Percentiles rank a stretch among this genome's conserved stretches.
Conservation (phyloP, 1,140 invertebrate genomes). For the Lasaia peninsularis region DNA sequence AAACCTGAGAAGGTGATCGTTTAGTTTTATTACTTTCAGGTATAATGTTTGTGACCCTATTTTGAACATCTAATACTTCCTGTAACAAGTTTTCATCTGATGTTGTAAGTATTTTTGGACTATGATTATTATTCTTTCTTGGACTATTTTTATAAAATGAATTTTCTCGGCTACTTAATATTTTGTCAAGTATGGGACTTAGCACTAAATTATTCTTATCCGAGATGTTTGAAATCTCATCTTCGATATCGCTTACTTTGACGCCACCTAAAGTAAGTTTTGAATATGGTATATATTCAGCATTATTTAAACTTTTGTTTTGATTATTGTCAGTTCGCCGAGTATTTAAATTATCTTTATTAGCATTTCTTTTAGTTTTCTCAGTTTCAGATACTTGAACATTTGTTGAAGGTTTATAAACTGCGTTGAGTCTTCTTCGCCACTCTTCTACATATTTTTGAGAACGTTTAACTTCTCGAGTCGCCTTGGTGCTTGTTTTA, state of each 20-base stretch:
- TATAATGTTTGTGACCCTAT: conserved; percentile 42
- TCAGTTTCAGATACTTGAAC: conserved; percentile 24
- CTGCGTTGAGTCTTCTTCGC: conserved; percentile 52
- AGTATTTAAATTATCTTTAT: conserved; percentile 23
- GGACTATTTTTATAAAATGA: conserved; percentile 42
- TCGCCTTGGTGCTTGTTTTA: background rate
- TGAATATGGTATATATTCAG: conserved; percentile 71
- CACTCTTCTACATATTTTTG: conserved; percentile 45
- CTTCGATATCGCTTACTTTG: conserved; percentile 61
- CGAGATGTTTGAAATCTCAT: conserved; percentile 48
- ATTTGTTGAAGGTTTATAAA: conserved; percentile 43
- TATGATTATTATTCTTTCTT: conserved; percentile 31
- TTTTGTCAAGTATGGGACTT: conserved; percentile 58
- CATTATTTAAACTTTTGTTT: conserved; percentile 41
- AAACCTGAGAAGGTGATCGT: background rate
- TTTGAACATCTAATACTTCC: conserved; percentile 63
- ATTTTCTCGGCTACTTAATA: conserved; percentile 54
- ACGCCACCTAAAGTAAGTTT: conserved; percentile 70
- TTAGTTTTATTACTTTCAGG: conserved; percentile 31
- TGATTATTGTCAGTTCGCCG: conserved; percentile 19
- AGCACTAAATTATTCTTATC: conserved; percentile 49
- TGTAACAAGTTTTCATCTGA: conserved; percentile 68
- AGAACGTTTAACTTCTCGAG: conserved; percentile 17
- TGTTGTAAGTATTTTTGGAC: conserved; percentile 47
- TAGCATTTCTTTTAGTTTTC: conserved; percentile 23